Evolutionary conservation across 2,888 invertebrate species (phyloP), one percentile per base, ranked within the genome.

Genomic region (Pterostichus madidus): DNA sequence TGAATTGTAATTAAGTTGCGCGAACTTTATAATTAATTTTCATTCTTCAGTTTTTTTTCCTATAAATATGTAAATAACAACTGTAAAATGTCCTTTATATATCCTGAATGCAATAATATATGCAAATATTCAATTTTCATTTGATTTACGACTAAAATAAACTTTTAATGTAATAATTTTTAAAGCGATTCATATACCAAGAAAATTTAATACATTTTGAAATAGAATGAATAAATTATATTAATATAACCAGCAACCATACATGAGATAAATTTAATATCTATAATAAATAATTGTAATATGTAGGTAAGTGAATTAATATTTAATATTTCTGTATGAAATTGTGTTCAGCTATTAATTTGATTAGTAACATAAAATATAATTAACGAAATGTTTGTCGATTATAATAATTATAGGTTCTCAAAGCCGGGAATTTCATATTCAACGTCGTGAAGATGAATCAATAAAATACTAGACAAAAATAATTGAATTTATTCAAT

Each of bases 271-370:
- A 64, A 35, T 64, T 64, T 64, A 64, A 64, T 64, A 64, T 32
- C 32, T 13, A n/a, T 64, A 64, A 64, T 64, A 64, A 64, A 64
- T 64, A 64, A 64, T 64, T 64, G 35, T 64, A 64, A 64, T 64
- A 64, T 31, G 49, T 11, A 49, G 11, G 49, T 11, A 49, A 49
- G 32, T 64, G 64, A 31, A 64, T 64, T 32, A 64, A 64, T 64
- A 64, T 64, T 64, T 64, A 64, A 64, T 64, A 35, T 35, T 64
- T 64, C n/a, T 64, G 64, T 64, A 35, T 64, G 64, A 64, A 64
- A 64, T 32, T 64, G 49, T 49, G 64, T 64, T 31, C 35, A 3
- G 64, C 64, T 64, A 64, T 64, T 64, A 64, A 64, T 32, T 64
- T 32, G 64, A 64, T 64, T 35, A 64, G 64, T 35, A 35, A 64